Percentiles rank a stretch among this genome's conserved stretches.
Conservation (phyloP, 2,797 vertebrate species). For the Dermochelys coriacea region DNA sequence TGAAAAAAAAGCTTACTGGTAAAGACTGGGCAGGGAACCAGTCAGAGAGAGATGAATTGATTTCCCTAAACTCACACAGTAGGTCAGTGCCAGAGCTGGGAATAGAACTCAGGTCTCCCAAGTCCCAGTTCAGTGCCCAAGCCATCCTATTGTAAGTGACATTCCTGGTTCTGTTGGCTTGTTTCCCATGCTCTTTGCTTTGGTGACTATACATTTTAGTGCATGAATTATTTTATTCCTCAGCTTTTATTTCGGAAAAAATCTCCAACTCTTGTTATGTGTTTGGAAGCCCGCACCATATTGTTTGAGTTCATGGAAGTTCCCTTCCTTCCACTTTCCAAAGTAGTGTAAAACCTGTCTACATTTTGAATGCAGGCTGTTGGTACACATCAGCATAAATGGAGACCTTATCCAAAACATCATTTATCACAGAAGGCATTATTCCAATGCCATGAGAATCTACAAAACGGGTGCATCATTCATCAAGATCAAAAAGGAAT, state of each 20-base stretch:
- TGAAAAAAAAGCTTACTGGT: not conserved
- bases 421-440: too few relatives aligned
- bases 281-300: not conserved
- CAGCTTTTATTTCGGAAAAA: not conserved
- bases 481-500: too few relatives aligned
- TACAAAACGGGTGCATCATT: too few relatives aligned
- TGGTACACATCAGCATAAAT: not conserved
- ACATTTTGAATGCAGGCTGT: not conserved
- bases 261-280: not conserved
- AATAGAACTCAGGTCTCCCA: not conserved
- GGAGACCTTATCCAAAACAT: not conserved
- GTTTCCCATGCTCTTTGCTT: not conserved
- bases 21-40: not conserved
- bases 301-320: not conserved
- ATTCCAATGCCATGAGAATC: too few relatives aligned
- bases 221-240: conserved; percentile 7
- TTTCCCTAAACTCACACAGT: not conserved
- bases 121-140: not conserved
- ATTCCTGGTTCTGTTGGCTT: not conserved
- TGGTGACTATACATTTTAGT: not conserved
- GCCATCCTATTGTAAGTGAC: rapidly evolving
- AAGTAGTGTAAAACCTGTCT: not conserved
- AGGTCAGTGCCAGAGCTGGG: not conserved
- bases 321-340: not conserved
- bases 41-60: not conserved